A percentile compares a stretch with the other conserved stretches of the same genome.
Evolutionary conservation across 2,888 invertebrate genomes (phyloP).

Genomic region (Ochlodes sylvanus): DNA sequence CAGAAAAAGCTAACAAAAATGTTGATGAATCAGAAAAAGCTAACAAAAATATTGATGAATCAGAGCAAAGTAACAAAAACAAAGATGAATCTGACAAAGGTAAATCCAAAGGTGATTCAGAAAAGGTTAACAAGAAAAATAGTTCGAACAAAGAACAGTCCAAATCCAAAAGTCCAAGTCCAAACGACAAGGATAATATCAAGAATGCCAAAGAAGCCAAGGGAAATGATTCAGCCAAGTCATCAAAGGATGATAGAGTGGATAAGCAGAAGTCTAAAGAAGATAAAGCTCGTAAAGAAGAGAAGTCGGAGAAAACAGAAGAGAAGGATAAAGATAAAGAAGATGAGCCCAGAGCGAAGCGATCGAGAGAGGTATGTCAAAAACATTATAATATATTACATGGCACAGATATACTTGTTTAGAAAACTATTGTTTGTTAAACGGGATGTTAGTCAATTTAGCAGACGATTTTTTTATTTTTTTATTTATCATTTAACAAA

Average conservation of each 20-base stretch:
- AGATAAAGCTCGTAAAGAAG: slow-evolving; percentile 37
- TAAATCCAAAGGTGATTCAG: slow-evolving; percentile 1
- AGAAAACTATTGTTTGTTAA: too few species aligned
- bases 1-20: slow-evolving; percentile 29
- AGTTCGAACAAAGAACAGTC: slow-evolving; percentile 26
- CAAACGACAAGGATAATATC: slow-evolving; percentile 31
- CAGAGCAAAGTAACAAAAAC: slow-evolving; percentile 31
- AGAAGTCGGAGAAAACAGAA: slow-evolving; percentile 36
- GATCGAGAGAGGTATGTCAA: slow-evolving; percentile 72
- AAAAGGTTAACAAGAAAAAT: slow-evolving; percentile 27
- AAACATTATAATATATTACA: background rate
- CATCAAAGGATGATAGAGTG: slow-evolving; percentile 35
- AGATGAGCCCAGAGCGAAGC: slow-evolving; percentile 73
- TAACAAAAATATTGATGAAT: slow-evolving; percentile 30
- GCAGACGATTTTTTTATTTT: too few species aligned
- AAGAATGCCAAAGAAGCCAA: slow-evolving; percentile 42
- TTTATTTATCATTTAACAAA: too few species aligned
- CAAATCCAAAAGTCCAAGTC: slow-evolving; percentile 33
- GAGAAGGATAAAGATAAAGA: slow-evolving; percentile 54
- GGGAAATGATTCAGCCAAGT: slow-evolving; percentile 31
- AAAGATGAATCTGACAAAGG: slow-evolving; percentile 35
- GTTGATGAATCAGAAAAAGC: slow-evolving; percentile 29
- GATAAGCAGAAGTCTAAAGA: slow-evolving; percentile 31
- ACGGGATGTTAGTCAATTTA: too few species aligned
- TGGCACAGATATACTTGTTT: too few species aligned